phyloP scores from a whole-genome alignment of 1,140 invertebrate species.

The Calycopis cecrops region DNA sequence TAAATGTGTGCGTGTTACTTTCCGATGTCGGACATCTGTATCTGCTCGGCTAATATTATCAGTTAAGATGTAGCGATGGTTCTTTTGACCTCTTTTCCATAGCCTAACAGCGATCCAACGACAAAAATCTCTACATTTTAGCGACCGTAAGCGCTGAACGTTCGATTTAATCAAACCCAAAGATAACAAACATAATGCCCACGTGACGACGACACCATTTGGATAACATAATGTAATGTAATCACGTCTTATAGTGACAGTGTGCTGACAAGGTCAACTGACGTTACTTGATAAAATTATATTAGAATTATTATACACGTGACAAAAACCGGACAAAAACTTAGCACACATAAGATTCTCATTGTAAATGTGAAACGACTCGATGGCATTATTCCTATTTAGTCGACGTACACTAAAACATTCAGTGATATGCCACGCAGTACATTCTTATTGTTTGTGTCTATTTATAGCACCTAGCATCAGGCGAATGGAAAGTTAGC shows the following conservation, averaged over 20 bases:
- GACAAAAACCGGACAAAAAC: neutral
- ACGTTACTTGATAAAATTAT: constrained; percentile 40
- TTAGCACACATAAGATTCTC: neutral
- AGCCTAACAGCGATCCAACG: constrained; percentile 43
- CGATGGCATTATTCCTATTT: neutral
- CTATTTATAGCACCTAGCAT: constrained; percentile 64
- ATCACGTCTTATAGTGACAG: constrained; percentile 34
- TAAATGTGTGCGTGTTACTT: too few relatives aligned
- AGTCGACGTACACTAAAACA: neutral
- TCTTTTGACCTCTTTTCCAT: constrained; percentile 36
- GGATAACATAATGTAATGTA: constrained; percentile 37
- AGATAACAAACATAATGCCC: constrained; percentile 51
- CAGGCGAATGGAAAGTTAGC: constrained; percentile 69
- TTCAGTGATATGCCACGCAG: constrained; percentile 44
- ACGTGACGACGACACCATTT: constrained; percentile 42
- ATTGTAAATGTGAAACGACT: too few relatives aligned
- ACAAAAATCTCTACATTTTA: constrained; percentile 38
- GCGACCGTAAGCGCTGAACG: constrained; percentile 35
- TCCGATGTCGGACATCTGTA: too few relatives aligned
- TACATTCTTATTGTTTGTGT: constrained; percentile 48
- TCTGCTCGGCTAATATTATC: too few relatives aligned
- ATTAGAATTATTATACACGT: neutral
- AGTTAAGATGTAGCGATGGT: too few relatives aligned
- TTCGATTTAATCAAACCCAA: constrained; percentile 47
- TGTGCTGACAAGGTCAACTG: constrained; percentile 41